Percentiles rank a stretch among this genome's conserved stretches.
phyloP scores from a whole-genome alignment of 2,113 vertebrate species.

The Siniperca chuatsi region DNA sequence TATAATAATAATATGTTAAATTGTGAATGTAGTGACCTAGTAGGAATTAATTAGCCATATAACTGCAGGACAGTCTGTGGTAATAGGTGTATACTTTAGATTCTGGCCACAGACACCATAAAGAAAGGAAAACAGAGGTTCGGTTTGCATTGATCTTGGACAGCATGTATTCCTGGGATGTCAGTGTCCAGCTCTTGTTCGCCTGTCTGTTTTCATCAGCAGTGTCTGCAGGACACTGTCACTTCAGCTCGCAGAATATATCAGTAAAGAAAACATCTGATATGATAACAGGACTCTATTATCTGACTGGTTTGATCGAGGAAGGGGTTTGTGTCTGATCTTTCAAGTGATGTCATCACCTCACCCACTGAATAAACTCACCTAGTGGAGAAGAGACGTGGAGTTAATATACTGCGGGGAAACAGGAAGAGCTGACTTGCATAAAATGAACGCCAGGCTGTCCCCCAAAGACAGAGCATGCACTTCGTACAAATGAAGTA shows the following conservation, averaged over 20 bases:
- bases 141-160: constrained; percentile 6
- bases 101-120: not conserved
- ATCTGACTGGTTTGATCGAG: constrained; percentile 33
- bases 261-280: constrained; percentile 29
- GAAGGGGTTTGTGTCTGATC: constrained; percentile 24
- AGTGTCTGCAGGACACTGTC: constrained; percentile 22
- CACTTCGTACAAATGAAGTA: constrained; percentile 25
- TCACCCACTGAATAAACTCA: constrained; percentile 27
- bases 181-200: constrained; percentile 24
- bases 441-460: constrained; percentile 53
- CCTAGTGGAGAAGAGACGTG: not conserved
- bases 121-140: not conserved
- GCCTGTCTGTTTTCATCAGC: constrained; percentile 38
- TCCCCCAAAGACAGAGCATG: constrained; percentile 51
- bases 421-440: constrained; percentile 63
- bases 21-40: not conserved
- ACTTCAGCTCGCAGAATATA: constrained; percentile 5
- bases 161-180: constrained; percentile 9
- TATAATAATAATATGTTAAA: constrained; percentile 10
- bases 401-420: constrained; percentile 37
- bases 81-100: not conserved
- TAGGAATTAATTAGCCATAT: not conserved
- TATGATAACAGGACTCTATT: constrained; percentile 32
- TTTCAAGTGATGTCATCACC: constrained; percentile 56
- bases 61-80: not conserved